These are phyloP conservation scores for Brachymystax lenok DNA, from an alignment of 2,797 vertebrate species.

Conservation along the genomic window DNA sequence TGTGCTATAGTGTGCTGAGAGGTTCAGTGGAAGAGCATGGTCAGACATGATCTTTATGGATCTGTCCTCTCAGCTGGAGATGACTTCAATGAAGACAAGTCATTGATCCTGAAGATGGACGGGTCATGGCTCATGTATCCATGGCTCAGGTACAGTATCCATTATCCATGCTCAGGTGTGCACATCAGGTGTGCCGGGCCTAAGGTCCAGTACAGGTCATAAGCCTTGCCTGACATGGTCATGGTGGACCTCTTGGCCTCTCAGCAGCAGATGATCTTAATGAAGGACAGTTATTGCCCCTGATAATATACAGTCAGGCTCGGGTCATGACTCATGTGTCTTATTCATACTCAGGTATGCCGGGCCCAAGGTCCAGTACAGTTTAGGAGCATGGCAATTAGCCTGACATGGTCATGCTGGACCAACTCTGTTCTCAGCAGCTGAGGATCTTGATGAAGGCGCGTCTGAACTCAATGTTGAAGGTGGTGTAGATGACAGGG, in stretches of 20 bases:
- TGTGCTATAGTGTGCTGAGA: not conserved
- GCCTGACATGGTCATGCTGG: not conserved
- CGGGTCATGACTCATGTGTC: not conserved
- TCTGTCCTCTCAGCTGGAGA: not conserved
- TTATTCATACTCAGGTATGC: not conserved
- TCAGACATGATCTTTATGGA: not conserved
- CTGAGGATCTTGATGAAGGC: slow-evolving; percentile 94
- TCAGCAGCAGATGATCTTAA: not conserved
- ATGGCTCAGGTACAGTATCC: not conserved
- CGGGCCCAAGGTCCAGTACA: not conserved
- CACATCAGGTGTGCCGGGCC: not conserved
- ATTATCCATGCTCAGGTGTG: not conserved
- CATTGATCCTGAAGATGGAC: not conserved
- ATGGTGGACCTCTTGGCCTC: not conserved
- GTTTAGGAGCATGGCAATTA: not conserved
- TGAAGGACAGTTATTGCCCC: not conserved
- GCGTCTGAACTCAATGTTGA: slow-evolving; percentile 91
- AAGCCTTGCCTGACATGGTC: not conserved
- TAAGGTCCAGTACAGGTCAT: not conserved
- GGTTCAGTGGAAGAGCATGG: not conserved
- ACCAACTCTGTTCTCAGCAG: slow-evolving; percentile 58
- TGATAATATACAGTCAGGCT: not conserved
- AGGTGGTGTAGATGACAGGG: slow-evolving; percentile 93
- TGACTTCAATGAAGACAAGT: not conserved
- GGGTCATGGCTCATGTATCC: not conserved